Evolutionary conservation across 2,888 invertebrate genomes (phyloP), one percentile per base, ranked within the genome.

Genomic region (Sturmia bella): DNA sequence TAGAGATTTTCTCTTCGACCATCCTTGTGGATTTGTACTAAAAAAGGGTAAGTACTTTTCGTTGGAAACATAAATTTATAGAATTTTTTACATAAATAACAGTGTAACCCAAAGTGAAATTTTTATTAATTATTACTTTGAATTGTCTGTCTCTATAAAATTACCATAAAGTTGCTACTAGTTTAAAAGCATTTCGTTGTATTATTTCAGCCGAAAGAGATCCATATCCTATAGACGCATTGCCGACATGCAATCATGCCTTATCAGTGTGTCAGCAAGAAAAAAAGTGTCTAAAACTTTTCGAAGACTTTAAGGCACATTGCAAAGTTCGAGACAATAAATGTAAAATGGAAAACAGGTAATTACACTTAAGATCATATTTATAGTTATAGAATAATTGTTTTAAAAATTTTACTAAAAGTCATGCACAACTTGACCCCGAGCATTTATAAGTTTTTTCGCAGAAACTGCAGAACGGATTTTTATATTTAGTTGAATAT

Each of bases 1-100:
- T 93, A 94, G 96, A 90, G 96, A 97, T 92, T 97, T 97, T 91
- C 93, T 97, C 86, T 97, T 97, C 91, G 97, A 97, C 92, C 97
- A 97, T 92, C 97, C 97, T 83, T 97, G 97, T 92, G 95, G 96
- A 88, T 96, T 96, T 91, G 97, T 96, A 86, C 93, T 94, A 89
- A 96, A 96, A 92, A 97, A 96, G 94, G 97, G 97, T 97, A 91
- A 92, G 92, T 87, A 27, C 9, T 32, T 32, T 7, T 32, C 9
- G 32, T 43, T 19, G n/a, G n/a, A n/a, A n/a, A n/a, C n/a, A n/a
- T n/a, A n/a, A n/a, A 11, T 0, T 15, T 48, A 37, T 15, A 54
- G 6, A 21, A 39, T 2, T 43, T 43, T 41, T 56, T 17, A 12
- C 3, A 50, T 15, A 11, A 59, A 48, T 57, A 15, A 15, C 9